Conservation (phyloP, 2,888 invertebrate genomes). For the Brenthis ino region DNA sequence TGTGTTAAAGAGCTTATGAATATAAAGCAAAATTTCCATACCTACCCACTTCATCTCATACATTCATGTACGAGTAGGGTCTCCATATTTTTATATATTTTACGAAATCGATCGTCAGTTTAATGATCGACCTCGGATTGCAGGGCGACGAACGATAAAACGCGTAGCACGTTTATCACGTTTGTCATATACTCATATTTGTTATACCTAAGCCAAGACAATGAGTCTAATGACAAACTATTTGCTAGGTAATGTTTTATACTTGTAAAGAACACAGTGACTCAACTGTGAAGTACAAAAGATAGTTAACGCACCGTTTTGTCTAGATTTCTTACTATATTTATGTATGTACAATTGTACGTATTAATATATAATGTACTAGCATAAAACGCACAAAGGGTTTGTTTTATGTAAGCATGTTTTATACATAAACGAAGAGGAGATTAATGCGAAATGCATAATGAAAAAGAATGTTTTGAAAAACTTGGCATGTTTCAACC, state of each 20-base stretch:
- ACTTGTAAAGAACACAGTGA: slow-evolving; percentile 29
- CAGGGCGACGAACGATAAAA: slow-evolving; percentile 67
- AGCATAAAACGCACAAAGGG: slow-evolving; percentile 27
- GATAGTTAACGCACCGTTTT: slow-evolving; percentile 21
- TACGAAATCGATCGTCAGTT: slow-evolving; percentile 45
- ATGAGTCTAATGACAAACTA: slow-evolving; percentile 48
- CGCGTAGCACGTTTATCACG: slow-evolving; percentile 54
- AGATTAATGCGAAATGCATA: slow-evolving; percentile 29
- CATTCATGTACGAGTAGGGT: slow-evolving; percentile 53
- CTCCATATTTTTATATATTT: slow-evolving; percentile 42
- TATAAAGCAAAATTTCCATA: slow-evolving; percentile 65
- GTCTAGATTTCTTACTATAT: background rate
- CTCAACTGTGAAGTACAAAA: slow-evolving; percentile 34
- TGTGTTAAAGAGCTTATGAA: slow-evolving; percentile 66
- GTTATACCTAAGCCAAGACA: slow-evolving; percentile 58
- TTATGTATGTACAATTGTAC: background rate
- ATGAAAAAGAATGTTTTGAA: slow-evolving; percentile 27
- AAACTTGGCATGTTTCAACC: slow-evolving; percentile 12
- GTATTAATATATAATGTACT: background rate
- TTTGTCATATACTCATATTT: slow-evolving; percentile 50
- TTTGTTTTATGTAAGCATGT: slow-evolving; percentile 9
- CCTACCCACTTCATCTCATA: slow-evolving; percentile 52
- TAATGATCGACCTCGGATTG: slow-evolving; percentile 38
- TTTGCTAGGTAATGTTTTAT: slow-evolving; percentile 36
- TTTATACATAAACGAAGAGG: background rate